Base-by-base conservation (phyloP, 1,140 invertebrate genomes). In the Galendromus occidentalis region DNA sequence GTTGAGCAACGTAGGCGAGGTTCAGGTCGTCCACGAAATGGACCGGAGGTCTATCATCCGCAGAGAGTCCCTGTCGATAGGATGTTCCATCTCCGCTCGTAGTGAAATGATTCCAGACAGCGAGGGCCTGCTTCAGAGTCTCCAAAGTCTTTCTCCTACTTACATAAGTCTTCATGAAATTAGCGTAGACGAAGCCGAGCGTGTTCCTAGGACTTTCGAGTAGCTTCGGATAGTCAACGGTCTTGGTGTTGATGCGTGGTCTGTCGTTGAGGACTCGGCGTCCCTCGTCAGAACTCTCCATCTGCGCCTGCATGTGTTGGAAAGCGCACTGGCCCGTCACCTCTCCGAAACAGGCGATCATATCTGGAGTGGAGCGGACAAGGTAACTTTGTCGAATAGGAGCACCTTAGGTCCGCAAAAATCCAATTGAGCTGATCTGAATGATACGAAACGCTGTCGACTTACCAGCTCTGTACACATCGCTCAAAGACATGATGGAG, bases 1-100 rank as follows among this genome's bases (percentile, higher is more conserved):
- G 79, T 76, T 93, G 89, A 86, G 98, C 94, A 2, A 97, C 85
- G 78, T 97, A 98, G 20, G 91, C 89, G 64, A 95, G 76, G 68
- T 95, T 85, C 5, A 84, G 76, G 76, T 98, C 87, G 71, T 91
- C 83, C 30, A 98, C 82, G 77, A 96, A 98, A 70, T 86, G 84
- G 0, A 98, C 92, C 39, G 84, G 79, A 68, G 84, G 76, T 69
- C 95, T 80, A 41, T 86, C 86, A 79, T 98, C 93, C 4, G 94
- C 91, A 17, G 87, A 89, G n/a, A 96, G 88, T 71, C 86, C 82
- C 84, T 88, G 70, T 17, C 78, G 77, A 39, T 17, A 18, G 42
- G 22, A 4, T 14, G 0, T 28, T 47, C 45, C 45, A 47, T 47
- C 4, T 20, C 14, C 7, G 64, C 25, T 28, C 20, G 28, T 30